Evolutionary conservation across 2,888 invertebrate genomes (phyloP), one percentile per base, ranked within the genome.

Genomic region (Dryobotodes eremita): DNA sequence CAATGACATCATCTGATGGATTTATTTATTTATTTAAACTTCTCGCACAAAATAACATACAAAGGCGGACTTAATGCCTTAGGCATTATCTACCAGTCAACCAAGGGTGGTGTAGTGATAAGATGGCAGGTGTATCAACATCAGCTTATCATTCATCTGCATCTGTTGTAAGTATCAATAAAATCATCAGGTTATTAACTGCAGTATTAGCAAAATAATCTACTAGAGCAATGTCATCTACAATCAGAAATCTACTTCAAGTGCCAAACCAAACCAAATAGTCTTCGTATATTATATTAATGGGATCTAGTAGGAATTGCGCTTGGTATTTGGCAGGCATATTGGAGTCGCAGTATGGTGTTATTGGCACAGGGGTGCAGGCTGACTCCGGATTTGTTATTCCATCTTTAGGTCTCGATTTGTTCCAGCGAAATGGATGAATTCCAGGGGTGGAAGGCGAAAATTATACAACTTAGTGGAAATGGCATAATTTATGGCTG

Each of bases 91-190:
- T n/a, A n/a, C n/a, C n/a, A n/a, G n/a, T n/a, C n/a, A n/a, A n/a
- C n/a, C n/a, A n/a, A n/a, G n/a, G n/a, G n/a, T n/a, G n/a, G n/a
- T n/a, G n/a, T n/a, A n/a, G n/a, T n/a, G n/a, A n/a, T n/a, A n/a
- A n/a, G n/a, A n/a, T n/a, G n/a, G n/a, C n/a, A n/a, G n/a, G n/a
- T n/a, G 55, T 64, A 48, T 31, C n/a, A 48, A 48, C 50, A 69
- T 66, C n/a, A 13, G 13, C n/a, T 66, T 71, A 72, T 68, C 72
- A 53, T 70, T 64, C 31, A 77, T 61, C 64, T 50, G 42, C 26
- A 64, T 62, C 26, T 66, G 55, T 82, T 62, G 83, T 20, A 71
- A 55, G 48, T 57, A 15, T 71, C 31, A 36, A 74, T 72, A 46
- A 71, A 77, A 75, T 66, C 78, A 61, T 23, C 23, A 57, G 59